A percentile compares a stretch with the other conserved stretches of the same genome.
phyloP scores from a whole-genome alignment of 2,888 invertebrate species.

The Lithophane socia region DNA sequence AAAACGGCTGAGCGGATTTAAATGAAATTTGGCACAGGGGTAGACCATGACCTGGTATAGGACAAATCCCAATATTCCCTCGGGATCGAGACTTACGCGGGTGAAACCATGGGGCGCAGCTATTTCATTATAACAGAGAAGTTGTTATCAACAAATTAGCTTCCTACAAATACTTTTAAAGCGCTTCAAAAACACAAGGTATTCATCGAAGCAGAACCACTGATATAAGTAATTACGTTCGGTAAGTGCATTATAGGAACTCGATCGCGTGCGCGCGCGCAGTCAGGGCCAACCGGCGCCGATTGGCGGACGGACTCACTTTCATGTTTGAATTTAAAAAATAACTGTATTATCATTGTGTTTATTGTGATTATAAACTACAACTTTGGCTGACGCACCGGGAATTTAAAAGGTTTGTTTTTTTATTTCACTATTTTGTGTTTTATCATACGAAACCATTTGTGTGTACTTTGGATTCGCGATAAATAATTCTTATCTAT shows the following conservation, averaged over 20 bases:
- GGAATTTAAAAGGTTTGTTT: slow-evolving; percentile 32
- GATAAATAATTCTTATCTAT: slow-evolving; percentile 28
- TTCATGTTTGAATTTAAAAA: not conserved
- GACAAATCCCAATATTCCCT: no score
- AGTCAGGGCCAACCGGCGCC: slow-evolving; percentile 71
- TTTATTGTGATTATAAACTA: slow-evolving; percentile 32
- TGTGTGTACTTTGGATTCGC: slow-evolving; percentile 19
- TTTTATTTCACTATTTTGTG: not conserved
- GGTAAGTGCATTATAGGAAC: slow-evolving; percentile 36
- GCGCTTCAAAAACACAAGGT: slow-evolving; percentile 2
- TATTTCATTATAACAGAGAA: no score
- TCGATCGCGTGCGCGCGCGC: slow-evolving; percentile 56
- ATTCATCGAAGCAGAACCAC: slow-evolving; percentile 4
- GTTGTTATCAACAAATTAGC: not conserved
- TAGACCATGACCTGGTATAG: no score
- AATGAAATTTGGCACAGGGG: no score
- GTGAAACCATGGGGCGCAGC: no score
- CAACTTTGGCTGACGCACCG: not conserved
- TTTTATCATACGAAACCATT: not conserved
- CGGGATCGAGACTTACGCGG: no score
- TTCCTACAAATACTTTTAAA: not conserved
- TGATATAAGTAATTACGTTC: slow-evolving; percentile 35
- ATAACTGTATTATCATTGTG: slow-evolving; percentile 9
- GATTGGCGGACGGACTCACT: slow-evolving; percentile 50
- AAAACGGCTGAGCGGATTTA: no score